phyloP scores from a whole-genome alignment of 2,888 invertebrate genomes.

The Uloborus plumipes region DNA sequence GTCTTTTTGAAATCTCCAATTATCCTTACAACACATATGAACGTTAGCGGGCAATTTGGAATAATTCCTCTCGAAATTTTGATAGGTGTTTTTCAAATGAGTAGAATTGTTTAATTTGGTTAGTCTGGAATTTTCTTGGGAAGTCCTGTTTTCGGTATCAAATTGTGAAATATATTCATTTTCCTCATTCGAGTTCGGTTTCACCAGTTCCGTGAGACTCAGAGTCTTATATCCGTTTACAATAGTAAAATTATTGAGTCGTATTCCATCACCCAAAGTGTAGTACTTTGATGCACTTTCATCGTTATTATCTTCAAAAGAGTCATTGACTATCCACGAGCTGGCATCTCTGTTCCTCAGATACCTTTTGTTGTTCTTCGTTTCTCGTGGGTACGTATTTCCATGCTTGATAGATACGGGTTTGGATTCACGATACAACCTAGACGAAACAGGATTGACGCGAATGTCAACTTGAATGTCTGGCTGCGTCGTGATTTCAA shows the following conservation, averaged over 20 bases:
- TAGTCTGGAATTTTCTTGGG: constrained; percentile 4
- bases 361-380: constrained; percentile 42
- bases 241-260: constrained; percentile 56
- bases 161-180: constrained; percentile 20
- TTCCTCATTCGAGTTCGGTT: constrained; percentile 45
- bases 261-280: constrained; percentile 54
- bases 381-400: constrained; percentile 56
- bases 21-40: constrained; percentile 59
- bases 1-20: constrained; percentile 48
- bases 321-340: constrained; percentile 57
- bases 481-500: constrained; percentile 57
- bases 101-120: constrained; percentile 19
- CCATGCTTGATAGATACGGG: constrained; percentile 48
- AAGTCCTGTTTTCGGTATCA: constrained; percentile 8
- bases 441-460: constrained; percentile 42
- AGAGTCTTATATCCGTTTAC: constrained; percentile 54
- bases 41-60: constrained; percentile 48
- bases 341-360: constrained; percentile 43
- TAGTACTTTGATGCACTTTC: constrained; percentile 35
- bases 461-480: constrained; percentile 58
- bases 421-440: constrained; percentile 24
- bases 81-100: constrained; percentile 24
- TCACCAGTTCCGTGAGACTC: constrained; percentile 56
- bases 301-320: constrained; percentile 46
- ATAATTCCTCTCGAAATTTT: constrained; percentile 55